A percentile compares a stretch with the other conserved stretches of the same genome.
phyloP scores from a whole-genome alignment of 2,113 vertebrate species.

The Antennarius striatus region DNA sequence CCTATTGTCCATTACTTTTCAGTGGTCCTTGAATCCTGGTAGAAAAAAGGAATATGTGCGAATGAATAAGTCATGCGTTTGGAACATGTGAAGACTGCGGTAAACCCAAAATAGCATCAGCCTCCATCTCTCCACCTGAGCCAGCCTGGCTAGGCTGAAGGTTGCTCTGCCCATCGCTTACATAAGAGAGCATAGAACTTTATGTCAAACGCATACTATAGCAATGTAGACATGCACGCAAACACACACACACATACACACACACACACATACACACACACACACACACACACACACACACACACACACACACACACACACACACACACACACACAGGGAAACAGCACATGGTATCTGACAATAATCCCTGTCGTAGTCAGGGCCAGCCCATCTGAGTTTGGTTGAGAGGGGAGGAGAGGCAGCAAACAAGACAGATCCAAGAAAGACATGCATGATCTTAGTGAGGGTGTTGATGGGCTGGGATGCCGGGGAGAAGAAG shows the following conservation, averaged over 20 bases:
- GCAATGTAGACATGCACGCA: not conserved
- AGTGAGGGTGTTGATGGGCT: not conserved
- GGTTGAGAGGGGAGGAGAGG: constrained; percentile 15
- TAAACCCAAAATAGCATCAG: constrained; percentile 64
- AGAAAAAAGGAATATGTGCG: constrained; percentile 25
- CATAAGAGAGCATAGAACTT: constrained; percentile 60
- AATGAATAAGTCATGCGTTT: constrained; percentile 60
- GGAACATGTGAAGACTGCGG: constrained; percentile 40
- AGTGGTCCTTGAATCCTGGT: constrained; percentile 39
- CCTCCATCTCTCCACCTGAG: constrained; percentile 68
- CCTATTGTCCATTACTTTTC: not conserved
- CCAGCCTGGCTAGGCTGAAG: constrained; percentile 60
- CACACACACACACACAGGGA: not conserved
- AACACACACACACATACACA: not conserved
- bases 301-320: not conserved
- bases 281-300: not conserved
- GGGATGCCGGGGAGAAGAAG: not conserved
- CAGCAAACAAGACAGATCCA: constrained; percentile 11
- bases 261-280: not conserved
- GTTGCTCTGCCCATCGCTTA: constrained; percentile 55
- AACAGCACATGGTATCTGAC: constrained; percentile 28
- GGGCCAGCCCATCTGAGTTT: constrained; percentile 25
- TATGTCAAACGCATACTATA: constrained; percentile 41
- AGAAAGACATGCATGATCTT: constrained; percentile 6
- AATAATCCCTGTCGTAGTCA: constrained; percentile 38